A percentile compares a stretch with the other conserved stretches of the same genome.
Conservation (phyloP, 2,113 vertebrate species). For the Phoenicopterus ruber region DNA sequence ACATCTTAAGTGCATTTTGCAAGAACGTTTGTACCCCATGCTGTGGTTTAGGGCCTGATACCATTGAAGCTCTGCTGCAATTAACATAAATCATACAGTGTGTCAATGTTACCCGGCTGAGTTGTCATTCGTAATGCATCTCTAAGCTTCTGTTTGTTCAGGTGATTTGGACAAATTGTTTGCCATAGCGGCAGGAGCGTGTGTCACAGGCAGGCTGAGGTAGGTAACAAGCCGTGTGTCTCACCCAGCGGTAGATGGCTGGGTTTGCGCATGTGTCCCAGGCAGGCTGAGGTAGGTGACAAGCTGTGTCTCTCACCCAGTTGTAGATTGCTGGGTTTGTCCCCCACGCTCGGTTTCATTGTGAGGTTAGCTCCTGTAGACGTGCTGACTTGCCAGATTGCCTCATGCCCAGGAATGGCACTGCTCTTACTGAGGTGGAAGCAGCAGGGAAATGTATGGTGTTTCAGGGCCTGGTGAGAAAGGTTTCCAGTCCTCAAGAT, state of each 20-base stretch:
- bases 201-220: background rate
- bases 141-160: background rate
- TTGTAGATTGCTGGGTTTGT: background rate
- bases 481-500: background rate
- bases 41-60: background rate
- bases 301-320: background rate
- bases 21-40: background rate
- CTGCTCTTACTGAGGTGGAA: background rate
- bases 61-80: background rate
- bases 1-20: background rate
- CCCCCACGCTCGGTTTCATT: background rate
- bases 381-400: background rate
- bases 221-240: background rate
- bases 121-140: background rate
- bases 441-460: background rate
- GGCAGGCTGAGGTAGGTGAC: background rate
- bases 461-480: background rate
- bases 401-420: background rate
- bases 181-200: background rate
- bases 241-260: background rate
- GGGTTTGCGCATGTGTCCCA: background rate
- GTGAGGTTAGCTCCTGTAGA: background rate
- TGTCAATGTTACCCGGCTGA: accelerated
- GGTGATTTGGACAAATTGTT: background rate
- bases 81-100: background rate